Conservation (phyloP, 2,888 invertebrate genomes). For the Acanthosoma haemorrhoidale region DNA sequence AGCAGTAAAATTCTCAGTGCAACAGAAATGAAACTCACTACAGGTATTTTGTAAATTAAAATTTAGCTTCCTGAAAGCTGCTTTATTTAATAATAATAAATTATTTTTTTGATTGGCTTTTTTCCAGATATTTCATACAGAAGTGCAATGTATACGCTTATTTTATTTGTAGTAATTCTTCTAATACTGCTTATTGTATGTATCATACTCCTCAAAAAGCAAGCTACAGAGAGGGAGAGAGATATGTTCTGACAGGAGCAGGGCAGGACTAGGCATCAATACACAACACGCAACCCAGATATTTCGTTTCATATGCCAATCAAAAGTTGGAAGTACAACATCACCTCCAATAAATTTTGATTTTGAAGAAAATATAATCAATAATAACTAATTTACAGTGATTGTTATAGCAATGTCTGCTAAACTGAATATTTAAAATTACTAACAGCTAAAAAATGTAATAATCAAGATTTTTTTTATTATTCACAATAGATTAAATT, state of each 20-base stretch:
- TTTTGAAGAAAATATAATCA: neutral
- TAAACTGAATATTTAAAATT: no score
- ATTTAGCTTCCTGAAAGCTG: neutral
- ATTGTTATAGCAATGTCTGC: no score
- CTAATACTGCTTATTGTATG: constrained; percentile 52
- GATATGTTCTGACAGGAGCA: constrained; percentile 43
- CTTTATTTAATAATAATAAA: neutral
- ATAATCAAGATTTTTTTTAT: no score
- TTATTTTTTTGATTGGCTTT: neutral
- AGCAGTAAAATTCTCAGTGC: neutral
- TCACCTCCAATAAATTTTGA: constrained; percentile 38
- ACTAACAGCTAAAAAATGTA: no score
- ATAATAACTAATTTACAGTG: no score
- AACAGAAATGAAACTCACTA: constrained; percentile 35
- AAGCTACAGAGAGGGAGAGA: constrained; percentile 46
- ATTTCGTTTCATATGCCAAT: constrained; percentile 31
- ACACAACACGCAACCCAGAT: constrained; percentile 23
- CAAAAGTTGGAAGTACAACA: constrained; percentile 39
- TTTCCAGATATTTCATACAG: constrained; percentile 48
- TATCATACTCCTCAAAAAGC: constrained; percentile 51
- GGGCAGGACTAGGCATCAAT: constrained; percentile 33
- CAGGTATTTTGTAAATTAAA: constrained; percentile 31
- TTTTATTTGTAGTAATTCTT: constrained; percentile 52
- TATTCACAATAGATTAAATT: no score
- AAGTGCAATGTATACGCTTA: constrained; percentile 58